These are phyloP conservation scores for Tenthredo scrophulariae DNA, from an alignment of 2,888 invertebrate genomes.

Conservation along the genomic window DNA sequence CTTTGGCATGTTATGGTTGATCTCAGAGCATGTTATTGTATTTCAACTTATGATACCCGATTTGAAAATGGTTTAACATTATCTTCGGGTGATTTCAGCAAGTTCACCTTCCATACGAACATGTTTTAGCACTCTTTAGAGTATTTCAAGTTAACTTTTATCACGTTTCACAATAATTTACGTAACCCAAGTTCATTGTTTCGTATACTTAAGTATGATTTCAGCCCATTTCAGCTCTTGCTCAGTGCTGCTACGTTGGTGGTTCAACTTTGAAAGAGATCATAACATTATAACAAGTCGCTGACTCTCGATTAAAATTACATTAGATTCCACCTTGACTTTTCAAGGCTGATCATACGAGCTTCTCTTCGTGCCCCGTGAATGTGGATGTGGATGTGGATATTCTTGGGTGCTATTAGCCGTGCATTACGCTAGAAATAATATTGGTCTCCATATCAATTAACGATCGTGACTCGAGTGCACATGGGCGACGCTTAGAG, in stretches of 20 bases:
- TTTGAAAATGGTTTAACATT: background rate
- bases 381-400: background rate
- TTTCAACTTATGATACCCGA: background rate
- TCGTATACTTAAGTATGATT: background rate
- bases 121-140: no score
- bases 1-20: background rate
- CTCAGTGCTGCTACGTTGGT: background rate
- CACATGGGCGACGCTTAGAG: conserved; percentile 4
- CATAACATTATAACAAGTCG: background rate
- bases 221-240: background rate
- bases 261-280: background rate
- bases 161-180: background rate
- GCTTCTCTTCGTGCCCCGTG: background rate
- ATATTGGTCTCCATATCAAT: conserved; percentile 53
- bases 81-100: background rate
- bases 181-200: no score
- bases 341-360: background rate
- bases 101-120: background rate
- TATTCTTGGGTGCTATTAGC: conserved; percentile 50
- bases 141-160: background rate
- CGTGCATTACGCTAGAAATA: conserved; percentile 46
- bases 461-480: conserved; percentile 49
- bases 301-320: conserved; percentile 26
- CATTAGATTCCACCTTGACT: conserved; percentile 11
- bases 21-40: background rate